phyloP scores from a whole-genome alignment of 2,888 invertebrate species.

The Ditula angustiorana region DNA sequence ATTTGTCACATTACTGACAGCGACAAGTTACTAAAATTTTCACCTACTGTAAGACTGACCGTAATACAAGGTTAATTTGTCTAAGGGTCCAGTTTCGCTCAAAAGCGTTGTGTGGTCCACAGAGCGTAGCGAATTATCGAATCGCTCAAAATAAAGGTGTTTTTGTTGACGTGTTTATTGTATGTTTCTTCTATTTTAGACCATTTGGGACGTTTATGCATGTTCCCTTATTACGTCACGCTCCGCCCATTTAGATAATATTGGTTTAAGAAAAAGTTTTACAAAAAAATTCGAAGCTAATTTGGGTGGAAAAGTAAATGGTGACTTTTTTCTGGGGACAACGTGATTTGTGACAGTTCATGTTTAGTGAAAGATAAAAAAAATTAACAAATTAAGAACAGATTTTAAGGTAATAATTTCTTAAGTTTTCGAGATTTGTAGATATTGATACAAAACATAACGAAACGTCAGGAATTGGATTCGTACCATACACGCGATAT shows the following conservation, averaged over 20 bases:
- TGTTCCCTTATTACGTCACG: constrained; percentile 25
- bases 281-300: constrained; percentile 10
- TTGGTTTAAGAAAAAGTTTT: neutral
- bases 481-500: no score
- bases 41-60: no score
- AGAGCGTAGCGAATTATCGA: constrained; percentile 55
- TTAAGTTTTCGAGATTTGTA: no score
- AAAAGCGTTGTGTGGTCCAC: constrained; percentile 58
- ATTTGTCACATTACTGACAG: no score
- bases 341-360: neutral
- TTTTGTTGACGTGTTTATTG: constrained; percentile 53
- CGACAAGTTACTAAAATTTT: no score
- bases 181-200: constrained; percentile 50
- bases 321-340: neutral
- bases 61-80: no score
- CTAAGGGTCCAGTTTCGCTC: constrained; percentile 48
- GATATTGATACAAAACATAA: no score
- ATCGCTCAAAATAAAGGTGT: constrained; percentile 53
- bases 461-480: no score
- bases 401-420: no score
- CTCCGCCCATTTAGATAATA: constrained; percentile 26
- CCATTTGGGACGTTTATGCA: constrained; percentile 42
- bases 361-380: no score
- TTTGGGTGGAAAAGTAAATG: constrained; percentile 2
- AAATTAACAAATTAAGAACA: no score